Evolutionary conservation across 1,140 invertebrate genomes (phyloP).

Genomic region (Drosophila nasuta): DNA sequence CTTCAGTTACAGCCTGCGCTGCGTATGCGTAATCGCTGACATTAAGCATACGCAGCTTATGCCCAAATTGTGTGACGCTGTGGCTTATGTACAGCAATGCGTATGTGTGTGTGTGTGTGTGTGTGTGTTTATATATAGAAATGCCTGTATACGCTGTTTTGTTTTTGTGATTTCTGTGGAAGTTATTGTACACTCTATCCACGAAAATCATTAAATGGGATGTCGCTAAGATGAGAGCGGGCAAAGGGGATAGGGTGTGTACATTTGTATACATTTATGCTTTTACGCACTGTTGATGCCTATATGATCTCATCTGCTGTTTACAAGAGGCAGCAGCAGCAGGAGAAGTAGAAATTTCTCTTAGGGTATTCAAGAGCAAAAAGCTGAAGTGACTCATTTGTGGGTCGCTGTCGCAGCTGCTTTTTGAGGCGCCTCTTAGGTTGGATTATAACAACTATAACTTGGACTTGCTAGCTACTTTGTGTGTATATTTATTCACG

Average conservation of each 20-base stretch:
- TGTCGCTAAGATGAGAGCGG: background rate
- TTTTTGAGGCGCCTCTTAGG: background rate
- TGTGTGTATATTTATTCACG: conserved; percentile 11
- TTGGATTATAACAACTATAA: background rate
- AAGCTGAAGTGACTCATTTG: conserved; percentile 2
- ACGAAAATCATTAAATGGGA: background rate
- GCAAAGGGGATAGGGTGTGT: background rate
- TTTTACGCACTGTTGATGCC: background rate
- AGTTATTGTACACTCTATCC: background rate
- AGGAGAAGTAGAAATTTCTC: background rate
- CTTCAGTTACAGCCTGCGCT: conserved; percentile 4
- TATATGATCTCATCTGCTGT: background rate
- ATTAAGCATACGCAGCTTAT: conserved; percentile 66
- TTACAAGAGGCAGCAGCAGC: no score
- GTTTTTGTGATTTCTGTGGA: background rate
- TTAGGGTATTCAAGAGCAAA: background rate
- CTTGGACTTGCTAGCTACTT: background rate
- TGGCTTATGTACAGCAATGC: background rate
- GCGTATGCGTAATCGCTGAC: conserved; percentile 70
- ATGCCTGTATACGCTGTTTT: conserved; percentile 18
- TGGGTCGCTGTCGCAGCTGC: background rate
- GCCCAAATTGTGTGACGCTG: conserved; percentile 13
- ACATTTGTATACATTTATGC: background rate
- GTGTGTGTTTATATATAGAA: background rate
- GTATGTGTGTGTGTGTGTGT: no score